Evolutionary conservation across 1,140 invertebrate genomes (phyloP), one percentile per base, ranked within the genome.

Genomic region (Brachionus koreanus): DNA sequence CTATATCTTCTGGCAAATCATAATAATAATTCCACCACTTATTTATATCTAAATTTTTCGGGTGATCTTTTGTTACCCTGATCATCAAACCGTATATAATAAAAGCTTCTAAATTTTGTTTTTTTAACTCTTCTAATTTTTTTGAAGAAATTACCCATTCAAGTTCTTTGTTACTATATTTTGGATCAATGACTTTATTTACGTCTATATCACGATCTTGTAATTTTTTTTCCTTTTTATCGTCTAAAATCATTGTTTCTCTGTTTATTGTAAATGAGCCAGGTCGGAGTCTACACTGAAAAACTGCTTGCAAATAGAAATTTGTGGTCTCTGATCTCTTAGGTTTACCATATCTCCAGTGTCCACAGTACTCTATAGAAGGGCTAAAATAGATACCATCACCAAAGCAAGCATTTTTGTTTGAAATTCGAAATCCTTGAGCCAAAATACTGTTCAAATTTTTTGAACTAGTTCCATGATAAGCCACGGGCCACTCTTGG

Each of bases 341-440:
- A 1, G 52, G 52, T 2, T 9, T 61, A 23, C 10, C 52, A 61
- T 61, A 61, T 29, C 52, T 61, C 52, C 52, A 61, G 16, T 61
- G 52, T 29, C 52, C 52, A 10, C 52, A 61, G 10, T 61, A 61
- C 19, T 61, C 52, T 19, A 61, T 61, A 5, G 52, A 61, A 3
- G 52, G 52, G n/a, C 52, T 61, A 61, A 61, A 61, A 61, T 61
- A 61, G 16, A 61, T 61, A 23, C 52, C 52, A 9, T 61, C 52
- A 3, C 52, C 52, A 19, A 61, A 61, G 19, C 52, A 61, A 61
- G 52, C 52, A n/a, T 16, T 9, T 3, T 12, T 9, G 3, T 0
- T 61, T 25, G 52, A 61, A 61, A 61, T 61, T 61, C 52, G 52
- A 61, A 61, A 61, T 61, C 52, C 52, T 61, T 61, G 16, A 61